Percentiles rank a stretch among this genome's conserved stretches.
Conservation (phyloP, 2,888 invertebrate species). For the Dolichomitus sp. region DNA sequence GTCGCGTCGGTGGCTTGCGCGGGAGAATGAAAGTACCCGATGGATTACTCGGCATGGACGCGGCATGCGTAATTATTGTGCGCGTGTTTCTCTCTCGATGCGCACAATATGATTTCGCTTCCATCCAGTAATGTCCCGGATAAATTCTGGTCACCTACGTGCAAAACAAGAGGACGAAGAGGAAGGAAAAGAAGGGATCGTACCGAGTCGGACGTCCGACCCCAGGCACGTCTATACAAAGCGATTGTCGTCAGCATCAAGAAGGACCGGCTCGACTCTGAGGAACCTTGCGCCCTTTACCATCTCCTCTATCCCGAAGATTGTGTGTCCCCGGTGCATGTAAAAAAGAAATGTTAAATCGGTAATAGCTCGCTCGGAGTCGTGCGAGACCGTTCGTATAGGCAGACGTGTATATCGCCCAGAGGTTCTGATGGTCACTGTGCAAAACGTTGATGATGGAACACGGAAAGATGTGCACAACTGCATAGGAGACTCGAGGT, state of each 20-base stretch:
- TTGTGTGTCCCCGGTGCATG: slow-evolving; percentile 57
- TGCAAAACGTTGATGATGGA: slow-evolving; percentile 54
- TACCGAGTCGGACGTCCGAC: slow-evolving; percentile 42
- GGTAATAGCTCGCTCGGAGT: slow-evolving; percentile 69
- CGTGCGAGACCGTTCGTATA: slow-evolving; percentile 70
- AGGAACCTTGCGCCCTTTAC: slow-evolving; percentile 32
- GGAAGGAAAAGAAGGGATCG: slow-evolving; percentile 18
- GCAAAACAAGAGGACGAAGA: slow-evolving; percentile 24
- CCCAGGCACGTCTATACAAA: slow-evolving; percentile 61
- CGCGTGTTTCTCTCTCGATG: slow-evolving; percentile 38
- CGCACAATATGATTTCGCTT: slow-evolving; percentile 46
- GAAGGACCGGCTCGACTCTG: slow-evolving; percentile 39
- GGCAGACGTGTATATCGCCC: slow-evolving; percentile 19
- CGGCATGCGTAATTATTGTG: slow-evolving; percentile 54
- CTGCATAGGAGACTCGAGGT: slow-evolving; percentile 3
- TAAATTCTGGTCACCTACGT: slow-evolving; percentile 65
- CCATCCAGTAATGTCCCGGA: slow-evolving; percentile 62
- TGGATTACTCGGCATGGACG: slow-evolving; percentile 19
- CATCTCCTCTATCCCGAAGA: slow-evolving; percentile 54
- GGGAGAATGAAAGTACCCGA: slow-evolving; percentile 42
- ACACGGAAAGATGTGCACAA: slow-evolving; percentile 36
- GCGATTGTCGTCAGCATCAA: slow-evolving; percentile 59
- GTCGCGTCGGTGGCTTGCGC: slow-evolving; percentile 17
- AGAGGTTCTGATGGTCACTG: slow-evolving; percentile 35
- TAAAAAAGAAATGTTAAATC: slow-evolving; percentile 71